Evolutionary conservation across 2,113 vertebrate species (phyloP).

Genomic region (Notothenia coriiceps): DNA sequence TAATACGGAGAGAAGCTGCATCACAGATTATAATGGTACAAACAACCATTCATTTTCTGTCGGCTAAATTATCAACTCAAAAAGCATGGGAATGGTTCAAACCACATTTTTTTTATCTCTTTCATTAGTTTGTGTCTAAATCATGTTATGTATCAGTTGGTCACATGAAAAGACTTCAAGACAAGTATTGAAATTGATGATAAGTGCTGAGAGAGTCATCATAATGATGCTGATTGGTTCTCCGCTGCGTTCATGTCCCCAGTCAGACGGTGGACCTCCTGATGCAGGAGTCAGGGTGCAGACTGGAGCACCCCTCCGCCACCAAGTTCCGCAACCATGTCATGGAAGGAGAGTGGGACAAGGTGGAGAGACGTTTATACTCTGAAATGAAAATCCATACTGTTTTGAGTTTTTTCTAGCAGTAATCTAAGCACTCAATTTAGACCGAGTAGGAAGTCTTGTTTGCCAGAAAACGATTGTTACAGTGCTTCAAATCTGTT

Average conservation of each 20-base stretch:
- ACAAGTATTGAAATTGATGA: background rate
- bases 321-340: constrained; percentile 98
- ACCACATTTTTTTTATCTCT: background rate
- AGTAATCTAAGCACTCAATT: background rate
- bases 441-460: background rate
- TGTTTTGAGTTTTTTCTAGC: background rate
- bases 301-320: constrained; percentile 97
- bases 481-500: background rate
- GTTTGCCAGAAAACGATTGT: background rate
- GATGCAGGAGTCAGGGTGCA: constrained; percentile 99
- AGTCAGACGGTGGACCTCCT: constrained; percentile 98
- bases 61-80: background rate
- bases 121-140: background rate
- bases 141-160: background rate
- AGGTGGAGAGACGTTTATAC: constrained; percentile 83
- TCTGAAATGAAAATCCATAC: background rate
- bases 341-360: constrained; percentile 99
- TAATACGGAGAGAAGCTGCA: no score
- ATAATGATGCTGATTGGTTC: background rate
- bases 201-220: background rate
- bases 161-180: background rate
- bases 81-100: background rate
- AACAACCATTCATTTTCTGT: no score
- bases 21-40: no score
- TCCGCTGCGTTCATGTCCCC: constrained; percentile 36